Conservation (phyloP, 2,113 vertebrate species). For the Rhinolophus ferrumequinum region DNA sequence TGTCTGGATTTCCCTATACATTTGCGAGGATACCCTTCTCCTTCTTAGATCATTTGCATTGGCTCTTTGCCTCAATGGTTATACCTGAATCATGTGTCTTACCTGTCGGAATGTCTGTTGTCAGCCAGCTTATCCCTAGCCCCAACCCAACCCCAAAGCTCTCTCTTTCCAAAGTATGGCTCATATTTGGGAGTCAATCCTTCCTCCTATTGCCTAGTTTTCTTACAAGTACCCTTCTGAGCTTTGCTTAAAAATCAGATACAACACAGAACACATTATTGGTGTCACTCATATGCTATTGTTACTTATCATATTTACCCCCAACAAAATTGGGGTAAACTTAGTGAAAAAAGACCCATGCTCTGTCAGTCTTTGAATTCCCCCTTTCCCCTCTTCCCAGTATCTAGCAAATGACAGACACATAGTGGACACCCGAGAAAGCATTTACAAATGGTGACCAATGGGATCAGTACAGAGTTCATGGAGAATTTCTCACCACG, state of each 20-base stretch:
- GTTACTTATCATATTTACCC: not conserved
- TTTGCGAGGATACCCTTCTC: not conserved
- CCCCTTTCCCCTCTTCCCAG: not conserved
- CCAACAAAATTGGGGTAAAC: not conserved
- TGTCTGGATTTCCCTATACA: not conserved
- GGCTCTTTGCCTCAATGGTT: not conserved
- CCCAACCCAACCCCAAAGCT: not conserved
- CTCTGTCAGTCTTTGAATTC: not conserved
- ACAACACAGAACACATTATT: not conserved
- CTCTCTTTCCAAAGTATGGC: not conserved
- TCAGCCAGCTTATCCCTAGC: not conserved
- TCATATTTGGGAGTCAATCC: not conserved
- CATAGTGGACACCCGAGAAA: not conserved
- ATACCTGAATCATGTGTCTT: not conserved
- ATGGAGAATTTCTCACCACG: not conserved
- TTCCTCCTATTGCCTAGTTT: not conserved
- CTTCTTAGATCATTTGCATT: not conserved
- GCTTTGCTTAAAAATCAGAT: slow-evolving; percentile 14
- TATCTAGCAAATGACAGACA: not conserved
- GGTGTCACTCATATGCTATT: not conserved
- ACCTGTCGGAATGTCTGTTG: not conserved
- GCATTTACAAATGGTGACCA: not conserved
- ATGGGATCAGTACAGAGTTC: not conserved
- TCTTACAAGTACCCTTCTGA: not conserved
- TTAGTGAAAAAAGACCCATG: not conserved